Evolutionary conservation across 2,113 vertebrate genomes (phyloP), one percentile per base, ranked within the genome.

Genomic region (Sander lucioperca): DNA sequence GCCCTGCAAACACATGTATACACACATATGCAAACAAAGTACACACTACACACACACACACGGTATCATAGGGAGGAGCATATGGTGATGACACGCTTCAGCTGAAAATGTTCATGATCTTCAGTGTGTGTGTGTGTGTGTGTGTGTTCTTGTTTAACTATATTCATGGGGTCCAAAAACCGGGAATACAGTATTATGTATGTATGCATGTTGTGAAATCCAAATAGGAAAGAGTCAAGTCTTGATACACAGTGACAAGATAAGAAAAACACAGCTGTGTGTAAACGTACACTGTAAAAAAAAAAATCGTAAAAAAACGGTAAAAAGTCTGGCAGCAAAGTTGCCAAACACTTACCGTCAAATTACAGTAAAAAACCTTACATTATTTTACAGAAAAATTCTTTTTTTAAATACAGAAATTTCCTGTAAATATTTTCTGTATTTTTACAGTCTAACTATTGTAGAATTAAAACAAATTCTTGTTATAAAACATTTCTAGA

Each of bases 31-130:
- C 72, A 74, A 65, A 65, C 45, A 19, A 5, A 21, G 8, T 6
- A 72, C 39, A 54, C 62, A 33, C 12, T 18, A 70, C 72, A 71
- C 19, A 51, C 48, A 64, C 68, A 78, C 48, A 64, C 16, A 50
- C 8, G 5, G 64, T 21, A 77, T 75, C 63, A 77, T 57, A 50
- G 56, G 33, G 57, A 82, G 47, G 23, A 80, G 12, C 66, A 77
- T 85, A 73, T 82, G 76, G 68, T 67, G 57, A 43, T 63, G 70
- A 85, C 64, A 80, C 14, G 13, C 86, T 87, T 71, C 58, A 77
- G 63, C 2, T 76, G 33, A 64, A 70, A 72, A 68, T 79, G 11
- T 58, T 70, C 51, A 80, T 53, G 58, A 71, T 84, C 23, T 27
- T 51, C 8, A 23, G 63, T 57, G 21, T 81, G 51, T 50, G 72